Base-by-base conservation (phyloP, 2,113 vertebrate species). In the Madoqua kirkii region DNA sequence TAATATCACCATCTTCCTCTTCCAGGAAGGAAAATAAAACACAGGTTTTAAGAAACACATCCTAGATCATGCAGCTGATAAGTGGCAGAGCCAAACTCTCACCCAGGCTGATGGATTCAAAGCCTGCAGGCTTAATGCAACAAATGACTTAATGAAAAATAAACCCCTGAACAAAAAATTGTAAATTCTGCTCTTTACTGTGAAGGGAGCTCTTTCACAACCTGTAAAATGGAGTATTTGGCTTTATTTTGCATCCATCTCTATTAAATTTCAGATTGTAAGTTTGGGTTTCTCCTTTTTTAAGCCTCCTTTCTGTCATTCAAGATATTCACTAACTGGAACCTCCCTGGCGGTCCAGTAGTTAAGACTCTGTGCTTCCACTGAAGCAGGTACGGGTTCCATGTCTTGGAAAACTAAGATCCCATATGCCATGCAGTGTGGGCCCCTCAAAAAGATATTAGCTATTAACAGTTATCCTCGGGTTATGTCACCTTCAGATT, bases 21-120 rank as follows among this genome's bases (percentile, higher is more conserved):
- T 52, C 45, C 71, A 97, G 90, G 84, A 90, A 91, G 60, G 48
- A 95, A 97, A 97, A 86, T 23, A 29, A 96, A 97, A 95, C 45
- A 83, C 15, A n/a, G 29, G 83, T 90, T 93, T 95, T 88, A 45
- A 94, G 71, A n/a, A 93, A 43, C 31, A 88, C 50, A 84, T 33
- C 87, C 82, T 83, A 86, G 76, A 62, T 91, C 82, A 57, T n/a
- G 19, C 10, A 50, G 36, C 50, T 50, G 86, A 27, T 45, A 36
- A 93, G 57, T 40, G 40, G 67, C 43, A 62, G 29, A 88, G 50
- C 89, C 78, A 91, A 40, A 87, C 78, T 95, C 57, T 50, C 52
- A 92, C 79, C 87, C 45, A 74, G 45, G 89, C 60, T 93, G 55
- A 93, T 93, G 71, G 55, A n/a, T 59, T 67, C n/a, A 59, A 93